Base-by-base conservation (phyloP, 2,113 vertebrate species). In the Brachirus orientalis region DNA sequence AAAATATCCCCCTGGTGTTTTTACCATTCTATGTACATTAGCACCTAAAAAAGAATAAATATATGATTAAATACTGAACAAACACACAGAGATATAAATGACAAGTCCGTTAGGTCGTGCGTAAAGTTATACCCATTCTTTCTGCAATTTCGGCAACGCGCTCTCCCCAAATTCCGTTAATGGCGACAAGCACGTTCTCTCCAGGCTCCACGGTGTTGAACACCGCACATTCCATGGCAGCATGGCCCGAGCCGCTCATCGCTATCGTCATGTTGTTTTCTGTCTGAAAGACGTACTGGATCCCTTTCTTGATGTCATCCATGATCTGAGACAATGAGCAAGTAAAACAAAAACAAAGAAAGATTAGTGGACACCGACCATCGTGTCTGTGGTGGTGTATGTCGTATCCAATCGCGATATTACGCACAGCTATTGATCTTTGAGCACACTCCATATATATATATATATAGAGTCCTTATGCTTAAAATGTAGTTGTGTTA, bases 221-320 rank as follows among this genome's bases (percentile, higher is more conserved):
- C 16, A 99, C 83, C 0, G 97, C 95, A 0, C 95, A 95, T 86
- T 99, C 98, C 95, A 99, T 95, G 7, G 95, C 98, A 0, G 94
- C 93, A 83, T 99, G 97, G 0, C 96, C 97, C 0, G 93, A 95
- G 82, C 98, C 96, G 0, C 96, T 98, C 92, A 98, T 35, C 0
- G 94, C 86, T 85, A 99, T 83, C 0, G 95, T 97, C 88, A 97
- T 93, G 10, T 55, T 80, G 86, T 97, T 99, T 65, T 58, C 83
- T 0, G 98, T 99, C 92, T 99, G 98, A 80, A 99, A 98, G 37
- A 92, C 92, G 0, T 99, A 99, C 89, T 94, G 95, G 83, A 98
- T 94, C 17, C 97, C 98, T 0, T 91, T 82, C 82, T 97, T 98
- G 77, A 99, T 96, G 60, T 98, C 96, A 0, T 96, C 94, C 98